phyloP scores from a whole-genome alignment of 2,797 vertebrate species.

The Lutjanus campechanus region DNA sequence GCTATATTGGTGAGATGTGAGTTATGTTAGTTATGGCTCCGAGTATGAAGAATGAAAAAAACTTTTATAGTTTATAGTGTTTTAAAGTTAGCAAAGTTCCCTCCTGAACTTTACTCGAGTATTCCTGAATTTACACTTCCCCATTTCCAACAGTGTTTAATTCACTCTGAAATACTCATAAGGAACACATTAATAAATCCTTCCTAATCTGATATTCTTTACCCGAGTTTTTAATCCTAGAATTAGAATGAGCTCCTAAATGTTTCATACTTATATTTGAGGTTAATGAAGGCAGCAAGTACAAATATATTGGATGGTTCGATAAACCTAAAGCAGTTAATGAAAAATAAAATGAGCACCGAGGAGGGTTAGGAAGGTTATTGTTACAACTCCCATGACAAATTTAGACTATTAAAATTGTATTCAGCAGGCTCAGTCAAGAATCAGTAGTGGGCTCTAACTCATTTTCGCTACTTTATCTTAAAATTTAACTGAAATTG shows the following conservation, averaged over 20 bases:
- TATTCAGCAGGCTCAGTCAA: background rate
- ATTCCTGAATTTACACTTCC: background rate
- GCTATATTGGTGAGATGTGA: slow-evolving; percentile 1
- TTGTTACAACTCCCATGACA: slow-evolving; percentile 21
- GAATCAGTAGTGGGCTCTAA: background rate
- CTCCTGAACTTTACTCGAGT: background rate
- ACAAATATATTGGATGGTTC: slow-evolving; percentile 7
- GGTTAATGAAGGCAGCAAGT: slow-evolving; percentile 40
- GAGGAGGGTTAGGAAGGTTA: slow-evolving; percentile 25
- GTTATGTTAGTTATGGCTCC: slow-evolving; percentile 6
- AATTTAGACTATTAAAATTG: slow-evolving; percentile 19
- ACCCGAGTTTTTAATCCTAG: background rate
- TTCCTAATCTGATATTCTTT: background rate
- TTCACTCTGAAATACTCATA: background rate
- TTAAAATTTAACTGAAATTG: background rate
- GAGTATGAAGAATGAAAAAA: slow-evolving; percentile 1
- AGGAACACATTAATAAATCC: background rate
- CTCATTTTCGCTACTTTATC: background rate
- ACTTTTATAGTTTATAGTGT: background rate
- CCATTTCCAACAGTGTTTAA: background rate
- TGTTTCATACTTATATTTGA: slow-evolving; percentile 5
- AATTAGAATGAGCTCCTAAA: slow-evolving; percentile 15
- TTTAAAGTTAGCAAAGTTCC: background rate
- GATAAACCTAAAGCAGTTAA: slow-evolving; percentile 37
- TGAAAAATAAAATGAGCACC: slow-evolving; percentile 46